Conservation (phyloP, 2,888 invertebrate species). For the Lordiphosa fenestrarum region DNA sequence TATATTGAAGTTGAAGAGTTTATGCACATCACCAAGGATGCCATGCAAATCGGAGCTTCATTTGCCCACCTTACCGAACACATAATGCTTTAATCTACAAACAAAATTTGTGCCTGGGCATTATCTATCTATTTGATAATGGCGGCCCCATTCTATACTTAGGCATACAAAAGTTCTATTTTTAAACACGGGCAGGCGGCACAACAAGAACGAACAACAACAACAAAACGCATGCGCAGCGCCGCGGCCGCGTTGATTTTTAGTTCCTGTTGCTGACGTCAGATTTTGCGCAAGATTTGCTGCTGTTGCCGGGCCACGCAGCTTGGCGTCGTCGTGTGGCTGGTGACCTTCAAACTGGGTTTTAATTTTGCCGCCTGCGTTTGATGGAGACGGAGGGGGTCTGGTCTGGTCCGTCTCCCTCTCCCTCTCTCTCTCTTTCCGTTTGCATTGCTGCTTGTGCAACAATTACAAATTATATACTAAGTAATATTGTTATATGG, state of each 20-base stretch:
- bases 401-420: too few species aligned
- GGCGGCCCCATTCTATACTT: too few species aligned
- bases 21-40: too few species aligned
- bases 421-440: slow-evolving; percentile 30
- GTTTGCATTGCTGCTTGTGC: slow-evolving; percentile 62
- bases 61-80: too few species aligned
- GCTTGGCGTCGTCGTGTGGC: slow-evolving; percentile 55
- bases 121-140: too few species aligned
- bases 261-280: slow-evolving; percentile 73
- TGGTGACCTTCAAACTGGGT: slow-evolving; percentile 73
- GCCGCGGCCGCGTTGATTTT: slow-evolving; percentile 27
- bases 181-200: neutral
- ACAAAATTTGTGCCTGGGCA: too few species aligned
- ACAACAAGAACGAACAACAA: neutral
- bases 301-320: slow-evolving; percentile 62
- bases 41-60: too few species aligned
- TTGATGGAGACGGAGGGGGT: slow-evolving; percentile 6
- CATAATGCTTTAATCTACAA: too few species aligned
- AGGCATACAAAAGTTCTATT: too few species aligned
- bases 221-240: slow-evolving; percentile 54
- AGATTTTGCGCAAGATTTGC: slow-evolving; percentile 23
- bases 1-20: too few species aligned
- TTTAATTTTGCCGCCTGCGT: slow-evolving; percentile 67
- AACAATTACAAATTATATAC: slow-evolving; percentile 78
- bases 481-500: slow-evolving; percentile 18